Evolutionary conservation across 1,140 invertebrate species (phyloP).

Genomic region (Cydia strobilella): DNA sequence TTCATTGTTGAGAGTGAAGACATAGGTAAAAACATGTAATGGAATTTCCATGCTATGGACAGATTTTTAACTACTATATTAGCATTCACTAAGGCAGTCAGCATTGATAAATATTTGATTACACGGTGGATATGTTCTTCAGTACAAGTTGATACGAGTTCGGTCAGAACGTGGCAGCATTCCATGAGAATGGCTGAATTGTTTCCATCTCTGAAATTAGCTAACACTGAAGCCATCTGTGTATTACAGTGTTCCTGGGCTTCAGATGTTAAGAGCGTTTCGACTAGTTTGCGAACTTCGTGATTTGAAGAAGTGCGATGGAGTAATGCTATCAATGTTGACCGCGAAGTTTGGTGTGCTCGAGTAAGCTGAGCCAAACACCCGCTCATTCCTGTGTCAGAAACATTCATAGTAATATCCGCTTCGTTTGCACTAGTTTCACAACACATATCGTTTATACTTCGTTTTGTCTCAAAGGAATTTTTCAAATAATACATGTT

Average conservation of each 20-base stretch:
- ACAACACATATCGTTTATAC: conserved; percentile 59
- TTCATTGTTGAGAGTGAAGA: conserved; percentile 59
- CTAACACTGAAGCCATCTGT: conserved; percentile 47
- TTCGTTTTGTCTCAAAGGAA: conserved; percentile 54
- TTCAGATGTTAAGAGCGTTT: conserved; percentile 51
- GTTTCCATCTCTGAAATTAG: conserved; percentile 58
- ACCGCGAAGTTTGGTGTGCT: conserved; percentile 46
- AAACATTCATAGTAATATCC: conserved; percentile 45
- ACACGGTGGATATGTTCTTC: conserved; percentile 66
- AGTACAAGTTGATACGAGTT: conserved; percentile 57
- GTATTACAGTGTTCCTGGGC: conserved; percentile 36
- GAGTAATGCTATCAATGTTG: conserved; percentile 49
- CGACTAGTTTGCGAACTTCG: conserved; percentile 55
- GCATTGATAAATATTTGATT: conserved; percentile 53
- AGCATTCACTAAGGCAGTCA: conserved; percentile 62
- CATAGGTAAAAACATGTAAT: conserved; percentile 74
- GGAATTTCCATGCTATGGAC: conserved; percentile 68
- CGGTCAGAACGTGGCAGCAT: conserved; percentile 54
- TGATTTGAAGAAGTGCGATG: conserved; percentile 55
- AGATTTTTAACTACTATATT: conserved; percentile 65
- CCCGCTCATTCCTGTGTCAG: conserved; percentile 51
- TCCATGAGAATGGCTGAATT: conserved; percentile 56
- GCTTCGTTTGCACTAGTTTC: conserved; percentile 47
- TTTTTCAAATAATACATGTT: conserved; percentile 71
- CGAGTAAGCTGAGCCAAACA: conserved; percentile 53